A percentile compares a stretch with the other conserved stretches of the same genome.
These are phyloP conservation scores for Pleuronectes platessa DNA, from an alignment of 2,113 vertebrate genomes.

Conservation along the genomic window DNA sequence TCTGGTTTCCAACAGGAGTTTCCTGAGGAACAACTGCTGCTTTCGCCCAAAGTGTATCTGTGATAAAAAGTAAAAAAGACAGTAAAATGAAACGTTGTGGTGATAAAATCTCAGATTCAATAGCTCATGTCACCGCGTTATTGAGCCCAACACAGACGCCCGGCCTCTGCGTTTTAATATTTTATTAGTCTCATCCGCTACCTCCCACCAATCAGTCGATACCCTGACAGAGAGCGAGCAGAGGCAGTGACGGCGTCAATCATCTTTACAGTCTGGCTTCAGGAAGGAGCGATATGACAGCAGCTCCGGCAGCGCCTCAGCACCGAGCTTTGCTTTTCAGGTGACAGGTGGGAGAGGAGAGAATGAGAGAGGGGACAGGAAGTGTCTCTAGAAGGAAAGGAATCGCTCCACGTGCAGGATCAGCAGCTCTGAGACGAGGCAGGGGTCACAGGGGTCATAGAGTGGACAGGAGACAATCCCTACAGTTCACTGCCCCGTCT, in stretches of 20 bases:
- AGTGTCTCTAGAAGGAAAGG: background rate
- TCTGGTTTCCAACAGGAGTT: slow-evolving; percentile 23
- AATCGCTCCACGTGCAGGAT: slow-evolving; percentile 14
- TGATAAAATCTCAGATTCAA: slow-evolving; percentile 67
- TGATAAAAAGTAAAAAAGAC: slow-evolving; percentile 24
- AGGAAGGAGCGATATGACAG: background rate
- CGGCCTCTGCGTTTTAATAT: slow-evolving; percentile 65
- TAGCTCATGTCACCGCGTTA: slow-evolving; percentile 62
- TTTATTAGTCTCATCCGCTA: slow-evolving; percentile 71
- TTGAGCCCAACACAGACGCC: slow-evolving; percentile 40
- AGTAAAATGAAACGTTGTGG: background rate
- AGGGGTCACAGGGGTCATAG: background rate
- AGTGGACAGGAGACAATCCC: too few species aligned
- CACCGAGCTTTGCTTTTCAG: background rate
- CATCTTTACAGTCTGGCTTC: slow-evolving; percentile 58
- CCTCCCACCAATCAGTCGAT: slow-evolving; percentile 66
- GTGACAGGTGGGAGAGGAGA: background rate
- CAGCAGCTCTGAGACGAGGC: slow-evolving; percentile 3
- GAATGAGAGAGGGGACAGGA: background rate
- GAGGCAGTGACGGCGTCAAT: slow-evolving; percentile 51
- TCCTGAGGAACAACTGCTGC: background rate
- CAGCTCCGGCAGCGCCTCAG: background rate
- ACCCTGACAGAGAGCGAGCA: slow-evolving; percentile 40
- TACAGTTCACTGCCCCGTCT: too few species aligned
- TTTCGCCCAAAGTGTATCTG: slow-evolving; percentile 18